phyloP scores from a whole-genome alignment of 2,113 vertebrate species.

The Prinia subflava region DNA sequence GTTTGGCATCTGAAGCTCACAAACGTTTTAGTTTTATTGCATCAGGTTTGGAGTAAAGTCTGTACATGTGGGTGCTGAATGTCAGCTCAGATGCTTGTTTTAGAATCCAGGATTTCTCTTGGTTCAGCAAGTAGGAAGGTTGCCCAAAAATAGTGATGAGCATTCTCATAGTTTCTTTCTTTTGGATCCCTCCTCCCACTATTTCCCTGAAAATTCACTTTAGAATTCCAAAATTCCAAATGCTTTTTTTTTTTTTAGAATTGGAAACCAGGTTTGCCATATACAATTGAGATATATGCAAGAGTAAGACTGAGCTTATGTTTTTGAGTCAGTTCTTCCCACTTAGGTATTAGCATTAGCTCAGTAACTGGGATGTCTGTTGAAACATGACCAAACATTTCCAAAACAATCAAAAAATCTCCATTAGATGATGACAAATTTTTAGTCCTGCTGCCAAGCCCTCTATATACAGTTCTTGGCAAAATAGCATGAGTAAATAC shows the following conservation, averaged over 20 bases:
- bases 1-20: not conserved
- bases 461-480: not conserved
- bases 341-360: not conserved
- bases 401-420: not conserved
- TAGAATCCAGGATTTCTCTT: not conserved
- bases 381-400: not conserved
- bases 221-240: not conserved
- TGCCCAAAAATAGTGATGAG: not conserved
- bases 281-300: not conserved
- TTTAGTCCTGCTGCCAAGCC: not conserved
- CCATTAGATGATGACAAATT: not conserved
- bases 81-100: not conserved
- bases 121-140: not conserved
- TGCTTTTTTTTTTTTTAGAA: not conserved
- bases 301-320: not conserved
- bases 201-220: not conserved
- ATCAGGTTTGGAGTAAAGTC: not conserved
- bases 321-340: not conserved
- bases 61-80: not conserved
- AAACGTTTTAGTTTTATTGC: slow-evolving; percentile 29
- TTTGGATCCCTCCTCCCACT: not conserved
- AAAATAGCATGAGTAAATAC: not conserved
- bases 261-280: not conserved
- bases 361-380: not conserved
- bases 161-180: not conserved